Evolutionary conservation across 2,888 invertebrate species (phyloP).

Genomic region (Hypselothyrea guttata): DNA sequence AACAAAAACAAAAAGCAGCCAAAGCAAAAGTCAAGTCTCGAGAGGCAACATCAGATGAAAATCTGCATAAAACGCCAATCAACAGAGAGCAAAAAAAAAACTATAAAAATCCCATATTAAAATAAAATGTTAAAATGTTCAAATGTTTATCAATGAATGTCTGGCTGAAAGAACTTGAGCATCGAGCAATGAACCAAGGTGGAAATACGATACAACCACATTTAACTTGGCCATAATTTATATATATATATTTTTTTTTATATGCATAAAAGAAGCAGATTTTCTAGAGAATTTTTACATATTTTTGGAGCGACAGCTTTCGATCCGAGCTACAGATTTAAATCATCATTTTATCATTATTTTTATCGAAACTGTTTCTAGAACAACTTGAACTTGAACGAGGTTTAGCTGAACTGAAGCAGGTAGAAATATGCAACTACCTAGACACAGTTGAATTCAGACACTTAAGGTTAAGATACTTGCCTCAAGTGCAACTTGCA

Average conservation of each 20-base stretch:
- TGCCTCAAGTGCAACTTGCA: conserved; percentile 28
- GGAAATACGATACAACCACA: conserved; percentile 30
- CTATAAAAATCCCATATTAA: background rate
- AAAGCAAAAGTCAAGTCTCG: too few relatives aligned
- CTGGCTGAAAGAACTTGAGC: conserved; percentile 4
- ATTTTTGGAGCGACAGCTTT: conserved; percentile 1
- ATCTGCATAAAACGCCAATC: conserved; percentile 56
- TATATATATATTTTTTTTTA: conserved; percentile 4
- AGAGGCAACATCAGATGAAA: conserved; percentile 10
- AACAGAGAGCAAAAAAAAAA: conserved; percentile 1
- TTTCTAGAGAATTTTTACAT: conserved; percentile 5
- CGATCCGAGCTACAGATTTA: conserved; percentile 14
- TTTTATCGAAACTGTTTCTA: background rate
- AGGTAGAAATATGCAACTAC: conserved; percentile 20
- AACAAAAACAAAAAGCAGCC: conserved; percentile 12
- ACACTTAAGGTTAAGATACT: conserved; percentile 48
- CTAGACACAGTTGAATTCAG: conserved; percentile 10
- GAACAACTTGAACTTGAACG: conserved; percentile 11
- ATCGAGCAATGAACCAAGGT: background rate
- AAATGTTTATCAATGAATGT: conserved; percentile 49
- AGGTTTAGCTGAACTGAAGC: conserved; percentile 19
- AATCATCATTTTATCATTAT: too few relatives aligned
- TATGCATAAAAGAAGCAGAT: conserved; percentile 8
- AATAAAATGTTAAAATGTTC: too few relatives aligned
- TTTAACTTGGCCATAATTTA: conserved; percentile 9